A percentile compares a stretch with the other conserved stretches of the same genome.
Conservation (phyloP, 2,888 invertebrate species). For the Nephrotoma flavescens region DNA sequence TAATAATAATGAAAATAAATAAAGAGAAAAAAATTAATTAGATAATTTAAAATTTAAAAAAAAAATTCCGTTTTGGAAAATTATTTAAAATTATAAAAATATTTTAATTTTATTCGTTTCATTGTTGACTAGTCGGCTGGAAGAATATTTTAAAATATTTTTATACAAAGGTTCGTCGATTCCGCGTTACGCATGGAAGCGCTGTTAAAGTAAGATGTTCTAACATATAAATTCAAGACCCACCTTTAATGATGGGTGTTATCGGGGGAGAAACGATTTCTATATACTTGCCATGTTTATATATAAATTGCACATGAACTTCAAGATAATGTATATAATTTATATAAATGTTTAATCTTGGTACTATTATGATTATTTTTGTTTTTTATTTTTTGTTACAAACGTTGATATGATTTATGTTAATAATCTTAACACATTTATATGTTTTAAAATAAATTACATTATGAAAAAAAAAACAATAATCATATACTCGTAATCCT, state of each 20-base stretch:
- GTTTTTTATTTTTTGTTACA: neutral
- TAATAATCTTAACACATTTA: neutral
- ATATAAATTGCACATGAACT: neutral
- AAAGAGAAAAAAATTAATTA: neutral
- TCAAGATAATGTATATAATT: neutral
- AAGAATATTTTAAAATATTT: neutral
- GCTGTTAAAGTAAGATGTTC: neutral
- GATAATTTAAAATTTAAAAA: neutral
- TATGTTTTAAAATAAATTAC: neutral
- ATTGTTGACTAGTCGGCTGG: neutral
- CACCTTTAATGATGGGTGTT: neutral
- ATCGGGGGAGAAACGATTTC: neutral
- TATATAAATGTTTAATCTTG: neutral
- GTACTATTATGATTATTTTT: neutral
- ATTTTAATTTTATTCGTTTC: neutral
- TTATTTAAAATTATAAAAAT: neutral
- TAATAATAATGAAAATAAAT: neutral
- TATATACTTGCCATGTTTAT: neutral
- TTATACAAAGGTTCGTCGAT: neutral
- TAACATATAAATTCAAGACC: neutral
- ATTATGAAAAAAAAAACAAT: neutral
- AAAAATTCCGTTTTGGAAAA: neutral
- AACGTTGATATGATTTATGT: neutral
- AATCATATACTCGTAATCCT: neutral
- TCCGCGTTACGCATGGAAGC: neutral